Conservation (phyloP, 2,888 invertebrate species). For the Drosophila nigricruria region DNA sequence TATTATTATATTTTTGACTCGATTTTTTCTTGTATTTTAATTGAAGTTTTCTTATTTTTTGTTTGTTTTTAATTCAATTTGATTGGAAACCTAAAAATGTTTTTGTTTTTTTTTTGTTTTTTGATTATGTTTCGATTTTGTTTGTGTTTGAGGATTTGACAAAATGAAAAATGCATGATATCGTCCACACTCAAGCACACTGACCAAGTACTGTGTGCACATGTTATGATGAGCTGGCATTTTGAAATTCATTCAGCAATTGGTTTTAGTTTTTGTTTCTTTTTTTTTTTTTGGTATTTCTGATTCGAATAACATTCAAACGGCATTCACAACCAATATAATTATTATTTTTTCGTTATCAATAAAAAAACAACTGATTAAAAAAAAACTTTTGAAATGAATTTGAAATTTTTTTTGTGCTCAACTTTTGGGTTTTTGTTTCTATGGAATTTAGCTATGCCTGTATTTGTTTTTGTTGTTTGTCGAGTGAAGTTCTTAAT, state of each 20-base stretch:
- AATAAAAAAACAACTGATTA: conserved; percentile 21
- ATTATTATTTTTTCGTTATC: conserved; percentile 58
- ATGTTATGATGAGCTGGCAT: conserved; percentile 37
- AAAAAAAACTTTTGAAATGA: conserved; percentile 15
- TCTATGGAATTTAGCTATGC: conserved; percentile 62
- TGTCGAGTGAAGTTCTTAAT: conserved; percentile 73
- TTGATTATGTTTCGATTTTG: conserved; percentile 21
- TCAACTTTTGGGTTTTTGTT: conserved; percentile 31
- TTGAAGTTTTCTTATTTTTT: conserved; percentile 51
- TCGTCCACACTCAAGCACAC: conserved; percentile 51
- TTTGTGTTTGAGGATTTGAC: conserved; percentile 24
- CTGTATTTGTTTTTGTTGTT: conserved; percentile 32
- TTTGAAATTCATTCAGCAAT: conserved; percentile 71
- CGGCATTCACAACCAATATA: conserved; percentile 80
- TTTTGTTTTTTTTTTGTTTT: conserved; percentile 78
- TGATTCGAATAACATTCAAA: conserved; percentile 70
- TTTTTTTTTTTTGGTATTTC: conserved; percentile 31
- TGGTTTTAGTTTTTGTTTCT: conserved; percentile 22
- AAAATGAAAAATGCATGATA: conserved; percentile 38
- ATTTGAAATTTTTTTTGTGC: conserved; percentile 42
- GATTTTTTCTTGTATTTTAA: conserved; percentile 53
- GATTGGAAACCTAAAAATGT: conserved; percentile 78
- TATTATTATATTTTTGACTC: conserved; percentile 45
- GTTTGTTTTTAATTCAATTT: conserved; percentile 68
- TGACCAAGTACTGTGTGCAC: conserved; percentile 47